Evolutionary conservation across 2,113 vertebrate genomes (phyloP).

Genomic region (Myotis brandtii): DNA sequence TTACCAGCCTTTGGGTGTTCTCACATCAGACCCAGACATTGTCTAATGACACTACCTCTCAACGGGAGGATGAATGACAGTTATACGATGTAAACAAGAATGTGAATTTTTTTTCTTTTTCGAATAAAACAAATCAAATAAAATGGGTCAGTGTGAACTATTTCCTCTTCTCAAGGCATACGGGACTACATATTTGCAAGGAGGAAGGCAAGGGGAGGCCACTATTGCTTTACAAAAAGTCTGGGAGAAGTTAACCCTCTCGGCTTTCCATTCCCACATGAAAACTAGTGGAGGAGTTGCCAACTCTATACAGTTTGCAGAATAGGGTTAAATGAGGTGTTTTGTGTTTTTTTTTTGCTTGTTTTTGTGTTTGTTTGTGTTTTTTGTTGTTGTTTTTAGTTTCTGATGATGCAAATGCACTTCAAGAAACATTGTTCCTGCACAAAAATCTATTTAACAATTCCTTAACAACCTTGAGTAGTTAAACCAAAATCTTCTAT

Average conservation of each 20-base stretch:
- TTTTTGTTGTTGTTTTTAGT: too few species aligned
- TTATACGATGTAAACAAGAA: not conserved
- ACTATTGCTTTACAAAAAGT: not conserved
- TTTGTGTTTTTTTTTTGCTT: not conserved
- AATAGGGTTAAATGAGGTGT: not conserved
- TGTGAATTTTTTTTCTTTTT: not conserved
- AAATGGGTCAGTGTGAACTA: not conserved
- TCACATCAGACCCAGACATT: not conserved
- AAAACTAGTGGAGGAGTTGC: not conserved
- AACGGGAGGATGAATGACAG: not conserved
- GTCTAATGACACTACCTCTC: not conserved
- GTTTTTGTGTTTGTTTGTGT: too few species aligned
- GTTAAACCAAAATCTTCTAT: conserved; percentile 30
- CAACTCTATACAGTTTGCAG: not conserved
- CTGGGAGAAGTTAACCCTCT: not conserved
- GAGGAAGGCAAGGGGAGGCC: not conserved
- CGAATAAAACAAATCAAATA: conserved; percentile 35
- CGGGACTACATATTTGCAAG: not conserved
- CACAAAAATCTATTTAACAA: too few species aligned
- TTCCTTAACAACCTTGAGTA: too few species aligned
- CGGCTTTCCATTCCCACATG: not conserved
- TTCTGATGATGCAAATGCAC: too few species aligned
- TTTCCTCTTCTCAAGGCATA: not conserved
- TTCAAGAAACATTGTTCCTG: too few species aligned
- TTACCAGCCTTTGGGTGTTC: not conserved